Evolutionary conservation across 2,113 vertebrate genomes (phyloP), one percentile per base, ranked within the genome.

Genomic region (Ellobius talpinus): DNA sequence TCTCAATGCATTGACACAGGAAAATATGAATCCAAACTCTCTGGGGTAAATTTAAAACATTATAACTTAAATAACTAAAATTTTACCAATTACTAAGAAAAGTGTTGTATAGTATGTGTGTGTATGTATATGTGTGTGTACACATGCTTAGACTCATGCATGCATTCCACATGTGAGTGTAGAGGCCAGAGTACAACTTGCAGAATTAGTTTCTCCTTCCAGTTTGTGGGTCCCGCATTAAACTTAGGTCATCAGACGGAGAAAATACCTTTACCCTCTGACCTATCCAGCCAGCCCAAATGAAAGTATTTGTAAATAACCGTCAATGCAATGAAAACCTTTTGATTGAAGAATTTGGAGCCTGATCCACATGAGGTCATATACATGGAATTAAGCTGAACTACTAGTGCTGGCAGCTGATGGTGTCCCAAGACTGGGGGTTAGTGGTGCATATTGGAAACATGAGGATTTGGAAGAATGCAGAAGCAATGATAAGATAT

Each of bases 81-180:
- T 61, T 85, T 47, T 74, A 24, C 52, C 6, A 87, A 74, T 97
- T 39, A 74, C 31, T 65, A 89, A 19, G 70, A 89, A 95, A 93
- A 93, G 47, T 36, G 24, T 74, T 74, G 42, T 74, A 42, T 45
- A 45, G 45, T 78, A 33, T 52, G 50, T 52, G 17, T 81, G 50
- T 79, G 50, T 55, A 17, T 55, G 47, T 52, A 50, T 47, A 16
- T 78, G 47, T 33, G 17, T 21, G 7, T 79, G 16, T 52, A 17
- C 17, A 21, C 10, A 5, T 31, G 45, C 19, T 1, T 16, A 47
- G 1, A 21, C 29, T 52, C 47, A 79, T 10, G 6, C 26, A 23
- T 33, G 31, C 31, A 79, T 12, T 55, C 31, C 7, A 21, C 47
- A 21, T 79, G 3, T 79, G 31, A 19, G 3, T 21, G 1, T 13